Evolutionary conservation across 23 tunicate genomes (phyloP).

Genomic region (Trididemnum nubilum): DNA sequence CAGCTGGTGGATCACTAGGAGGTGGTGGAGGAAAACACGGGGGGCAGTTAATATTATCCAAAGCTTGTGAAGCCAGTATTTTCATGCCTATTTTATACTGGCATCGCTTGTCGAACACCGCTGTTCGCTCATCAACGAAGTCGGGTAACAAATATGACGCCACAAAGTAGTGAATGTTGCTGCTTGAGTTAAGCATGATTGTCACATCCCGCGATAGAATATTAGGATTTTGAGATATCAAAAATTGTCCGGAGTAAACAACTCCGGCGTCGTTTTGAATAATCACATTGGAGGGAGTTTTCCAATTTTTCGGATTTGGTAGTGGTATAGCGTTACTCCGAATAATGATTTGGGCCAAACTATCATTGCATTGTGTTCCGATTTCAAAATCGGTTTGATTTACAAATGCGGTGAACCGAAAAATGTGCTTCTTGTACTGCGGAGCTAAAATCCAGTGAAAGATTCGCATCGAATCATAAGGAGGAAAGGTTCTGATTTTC

Average conservation of each 20-base stretch:
- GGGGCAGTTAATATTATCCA: background rate
- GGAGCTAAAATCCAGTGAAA: too few relatives aligned
- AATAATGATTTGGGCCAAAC: too few relatives aligned
- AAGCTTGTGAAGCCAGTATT: background rate
- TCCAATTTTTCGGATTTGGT: background rate
- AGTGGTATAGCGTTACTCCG: background rate
- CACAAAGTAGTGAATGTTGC: background rate
- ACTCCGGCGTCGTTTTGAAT: background rate
- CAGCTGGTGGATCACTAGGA: background rate
- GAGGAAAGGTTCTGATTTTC: too few relatives aligned
- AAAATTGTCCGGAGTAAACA: background rate
- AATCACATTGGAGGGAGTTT: background rate
- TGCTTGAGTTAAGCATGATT: background rate
- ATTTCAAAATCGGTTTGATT: too few relatives aligned
- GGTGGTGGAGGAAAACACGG: background rate
- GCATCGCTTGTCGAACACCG: background rate
- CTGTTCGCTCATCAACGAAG: background rate
- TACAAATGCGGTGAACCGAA: too few relatives aligned
- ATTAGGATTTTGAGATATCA: background rate
- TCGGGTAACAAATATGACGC: background rate
- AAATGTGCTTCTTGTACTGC: too few relatives aligned
- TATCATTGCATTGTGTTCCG: too few relatives aligned
- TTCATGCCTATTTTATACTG: too few relatives aligned
- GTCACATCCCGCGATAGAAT: background rate
- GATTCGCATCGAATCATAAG: too few relatives aligned